Evolutionary conservation across 2,888 invertebrate species (phyloP).

Genomic region (Pristionchus japonicus): DNA sequence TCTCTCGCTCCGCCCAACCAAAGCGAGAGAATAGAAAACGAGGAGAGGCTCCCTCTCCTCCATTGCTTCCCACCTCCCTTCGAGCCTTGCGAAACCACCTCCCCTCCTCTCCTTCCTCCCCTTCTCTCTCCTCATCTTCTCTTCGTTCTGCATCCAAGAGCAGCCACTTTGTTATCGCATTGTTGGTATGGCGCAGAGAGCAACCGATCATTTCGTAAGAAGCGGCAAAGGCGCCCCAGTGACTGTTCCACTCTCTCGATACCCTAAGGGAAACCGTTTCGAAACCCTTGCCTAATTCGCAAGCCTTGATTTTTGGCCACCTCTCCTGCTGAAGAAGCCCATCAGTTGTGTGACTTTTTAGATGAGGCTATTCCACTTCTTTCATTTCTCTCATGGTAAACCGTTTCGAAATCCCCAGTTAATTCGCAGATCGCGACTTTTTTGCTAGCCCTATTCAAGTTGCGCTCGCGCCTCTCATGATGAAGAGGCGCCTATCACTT

Average conservation of each 20-base stretch:
- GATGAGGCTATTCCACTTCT: neutral
- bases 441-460: constrained; percentile 3
- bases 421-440: neutral
- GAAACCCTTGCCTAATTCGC: neutral
- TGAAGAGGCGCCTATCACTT: neutral
- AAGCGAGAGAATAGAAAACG: too few relatives aligned
- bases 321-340: too few relatives aligned
- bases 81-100: neutral
- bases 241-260: neutral
- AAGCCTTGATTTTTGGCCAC: too few relatives aligned
- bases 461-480: neutral
- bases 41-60: neutral
- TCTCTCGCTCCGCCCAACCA: too few relatives aligned
- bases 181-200: neutral
- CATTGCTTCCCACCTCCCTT: neutral
- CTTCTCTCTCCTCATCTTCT: neutral
- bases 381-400: neutral
- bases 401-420: neutral
- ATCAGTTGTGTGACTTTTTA: too few relatives aligned
- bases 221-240: neutral
- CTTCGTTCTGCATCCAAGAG: neutral
- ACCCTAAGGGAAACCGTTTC: neutral
- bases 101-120: neutral
- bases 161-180: neutral
- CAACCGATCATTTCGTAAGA: constrained; percentile 10